A percentile compares a stretch with the other conserved stretches of the same genome.
Evolutionary conservation across 2,888 invertebrate species (phyloP).

Genomic region (Entomobrya multifasciata): DNA sequence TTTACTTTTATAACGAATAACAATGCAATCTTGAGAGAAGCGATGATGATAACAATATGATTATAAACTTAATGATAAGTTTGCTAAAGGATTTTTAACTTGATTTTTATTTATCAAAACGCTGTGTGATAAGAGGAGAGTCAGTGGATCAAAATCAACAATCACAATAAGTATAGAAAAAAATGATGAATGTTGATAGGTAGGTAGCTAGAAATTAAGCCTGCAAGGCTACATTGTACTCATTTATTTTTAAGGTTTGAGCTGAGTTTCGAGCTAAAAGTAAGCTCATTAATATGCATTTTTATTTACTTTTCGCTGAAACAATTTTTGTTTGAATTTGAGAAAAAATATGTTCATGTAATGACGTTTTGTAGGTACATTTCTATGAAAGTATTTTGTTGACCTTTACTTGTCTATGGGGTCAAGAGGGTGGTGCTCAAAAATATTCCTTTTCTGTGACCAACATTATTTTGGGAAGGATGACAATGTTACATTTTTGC

Average conservation of each 20-base stretch:
- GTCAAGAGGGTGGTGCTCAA: background rate
- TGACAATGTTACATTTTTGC: background rate
- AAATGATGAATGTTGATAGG: conserved; percentile 3
- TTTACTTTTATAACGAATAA: background rate
- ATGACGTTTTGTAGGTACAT: background rate
- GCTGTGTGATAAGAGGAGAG: background rate
- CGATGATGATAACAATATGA: background rate
- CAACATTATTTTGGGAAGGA: no score
- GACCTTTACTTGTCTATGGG: no score
- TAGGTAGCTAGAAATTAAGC: conserved; percentile 1
- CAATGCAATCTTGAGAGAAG: background rate
- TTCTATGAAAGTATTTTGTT: background rate
- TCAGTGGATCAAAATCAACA: background rate
- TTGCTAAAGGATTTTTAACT: background rate
- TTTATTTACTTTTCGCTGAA: no score
- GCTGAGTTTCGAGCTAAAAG: no score
- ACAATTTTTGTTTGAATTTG: background rate
- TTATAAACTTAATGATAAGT: background rate
- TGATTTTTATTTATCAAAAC: no score
- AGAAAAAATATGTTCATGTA: no score
- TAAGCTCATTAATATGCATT: conserved; percentile 22
- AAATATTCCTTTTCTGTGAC: background rate
- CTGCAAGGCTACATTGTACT: conserved; percentile 28
- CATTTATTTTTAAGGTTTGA: background rate
- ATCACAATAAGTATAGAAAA: background rate